Percentiles rank a stretch among this genome's conserved stretches.
These are phyloP conservation scores for Chondrilla cf. caribensis DNA, from an alignment of 37 sponge, comb jelly and placozoan species.

Conservation along the genomic window DNA sequence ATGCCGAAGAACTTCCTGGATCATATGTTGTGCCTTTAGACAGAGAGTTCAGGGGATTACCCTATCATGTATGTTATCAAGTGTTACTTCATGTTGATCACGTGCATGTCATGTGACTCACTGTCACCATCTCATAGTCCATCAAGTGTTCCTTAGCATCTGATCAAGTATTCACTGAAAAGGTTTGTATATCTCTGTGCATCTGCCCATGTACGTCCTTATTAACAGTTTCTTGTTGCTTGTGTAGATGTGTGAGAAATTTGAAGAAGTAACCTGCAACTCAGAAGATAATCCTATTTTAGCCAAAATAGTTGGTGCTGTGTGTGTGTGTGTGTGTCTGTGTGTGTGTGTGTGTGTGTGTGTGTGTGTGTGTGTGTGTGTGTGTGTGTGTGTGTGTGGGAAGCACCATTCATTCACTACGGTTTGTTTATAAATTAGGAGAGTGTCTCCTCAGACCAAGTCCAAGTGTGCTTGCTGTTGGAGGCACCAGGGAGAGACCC, in stretches of 20 bases:
- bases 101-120: too few relatives aligned
- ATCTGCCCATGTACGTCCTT: too few relatives aligned
- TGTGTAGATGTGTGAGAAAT: conserved; percentile 1
- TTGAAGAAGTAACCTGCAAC: not conserved
- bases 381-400: too few relatives aligned
- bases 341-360: not conserved
- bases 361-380: not conserved
- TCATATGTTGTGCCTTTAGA: not conserved
- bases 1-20: conserved; percentile 12
- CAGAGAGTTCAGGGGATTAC: not conserved
- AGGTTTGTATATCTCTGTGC: too few relatives aligned
- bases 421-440: not conserved
- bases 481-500: not conserved
- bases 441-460: not conserved
- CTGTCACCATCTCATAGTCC: too few relatives aligned
- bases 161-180: too few relatives aligned
- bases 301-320: not conserved
- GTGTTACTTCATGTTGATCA: too few relatives aligned
- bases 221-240: too few relatives aligned
- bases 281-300: not conserved
- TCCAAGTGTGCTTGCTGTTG: not conserved
- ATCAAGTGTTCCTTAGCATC: too few relatives aligned
- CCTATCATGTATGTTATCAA: not conserved
- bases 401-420: too few relatives aligned
- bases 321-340: too few relatives aligned